phyloP scores from a whole-genome alignment of 2,888 invertebrate genomes.

The Drosophila borealis region DNA sequence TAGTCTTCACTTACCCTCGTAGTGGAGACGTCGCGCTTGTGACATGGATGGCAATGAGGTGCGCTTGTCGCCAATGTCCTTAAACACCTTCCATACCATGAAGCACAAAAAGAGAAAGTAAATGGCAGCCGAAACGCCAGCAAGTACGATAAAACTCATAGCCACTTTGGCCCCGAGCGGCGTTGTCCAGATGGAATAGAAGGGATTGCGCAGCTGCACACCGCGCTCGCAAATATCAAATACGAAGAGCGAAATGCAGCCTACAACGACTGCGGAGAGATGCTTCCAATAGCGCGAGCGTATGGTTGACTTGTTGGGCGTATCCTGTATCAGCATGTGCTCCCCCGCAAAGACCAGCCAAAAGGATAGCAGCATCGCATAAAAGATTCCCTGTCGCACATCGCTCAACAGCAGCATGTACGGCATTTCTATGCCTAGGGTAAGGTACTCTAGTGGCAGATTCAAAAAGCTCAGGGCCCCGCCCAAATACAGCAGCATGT shows the following conservation, averaged over 20 bases:
- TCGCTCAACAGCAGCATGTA: conserved; percentile 97
- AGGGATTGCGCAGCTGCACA: conserved; percentile 97
- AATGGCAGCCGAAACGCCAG: conserved; percentile 94
- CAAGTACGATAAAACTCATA: conserved; percentile 88
- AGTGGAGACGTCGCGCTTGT: conserved; percentile 95
- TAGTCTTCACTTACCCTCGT: conserved; percentile 88
- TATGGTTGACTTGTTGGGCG: conserved; percentile 91
- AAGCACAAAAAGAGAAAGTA: conserved; percentile 97
- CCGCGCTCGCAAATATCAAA: conserved; percentile 99
- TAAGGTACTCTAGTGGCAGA: conserved; percentile 96
- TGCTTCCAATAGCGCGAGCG: conserved; percentile 96
- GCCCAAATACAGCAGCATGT: conserved; percentile 95
- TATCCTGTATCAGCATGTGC: conserved; percentile 94
- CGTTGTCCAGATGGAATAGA: conserved; percentile 99
- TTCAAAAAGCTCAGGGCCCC: conserved; percentile 94
- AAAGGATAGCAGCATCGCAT: conserved; percentile 97
- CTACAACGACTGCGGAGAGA: conserved; percentile 95
- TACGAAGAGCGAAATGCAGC: conserved; percentile 95
- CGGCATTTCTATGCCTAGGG: conserved; percentile 95
- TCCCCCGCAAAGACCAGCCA: conserved; percentile 99
- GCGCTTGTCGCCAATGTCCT: conserved; percentile 95
- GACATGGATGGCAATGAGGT: conserved; percentile 96
- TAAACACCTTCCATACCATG: conserved; percentile 96
- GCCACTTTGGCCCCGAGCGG: conserved; percentile 96
- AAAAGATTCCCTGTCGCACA: conserved; percentile 98